A percentile compares a stretch with the other conserved stretches of the same genome.
Conservation (phyloP, 2,113 vertebrate species). For the Pelmatolapia mariae region DNA sequence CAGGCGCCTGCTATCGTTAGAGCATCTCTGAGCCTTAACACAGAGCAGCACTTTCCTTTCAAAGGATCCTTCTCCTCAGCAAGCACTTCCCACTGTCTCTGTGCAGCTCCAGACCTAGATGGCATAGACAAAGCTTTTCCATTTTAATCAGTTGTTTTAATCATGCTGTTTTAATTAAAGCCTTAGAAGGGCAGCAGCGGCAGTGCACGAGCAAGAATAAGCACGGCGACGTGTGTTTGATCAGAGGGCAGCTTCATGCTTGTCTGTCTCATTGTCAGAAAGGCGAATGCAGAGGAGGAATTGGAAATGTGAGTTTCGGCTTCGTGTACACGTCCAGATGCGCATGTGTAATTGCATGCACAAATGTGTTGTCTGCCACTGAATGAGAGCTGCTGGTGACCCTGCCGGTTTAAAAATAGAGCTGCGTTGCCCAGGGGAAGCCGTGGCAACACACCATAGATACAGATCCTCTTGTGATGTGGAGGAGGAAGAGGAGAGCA, state of each 20-base stretch:
- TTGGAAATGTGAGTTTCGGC: background rate
- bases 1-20: background rate
- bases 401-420: conserved; percentile 67
- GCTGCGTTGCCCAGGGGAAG: conserved; percentile 53
- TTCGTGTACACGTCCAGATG: background rate
- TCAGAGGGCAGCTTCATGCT: background rate
- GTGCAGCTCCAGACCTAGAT: background rate
- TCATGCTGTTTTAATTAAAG: conserved; percentile 27
- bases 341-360: background rate
- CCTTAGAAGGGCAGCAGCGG: background rate
- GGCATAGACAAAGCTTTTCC: conserved; percentile 9
- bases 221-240: background rate
- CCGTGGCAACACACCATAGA: conserved; percentile 61
- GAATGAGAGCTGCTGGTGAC: conserved; percentile 38
- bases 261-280: background rate
- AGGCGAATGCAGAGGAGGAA: background rate
- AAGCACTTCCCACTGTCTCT: background rate
- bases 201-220: background rate
- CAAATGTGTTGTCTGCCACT: conserved; percentile 20
- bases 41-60: conserved; percentile 21
- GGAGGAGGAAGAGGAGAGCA: conserved; percentile 21
- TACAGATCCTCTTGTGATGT: conserved; percentile 44
- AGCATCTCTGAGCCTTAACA: conserved; percentile 45
- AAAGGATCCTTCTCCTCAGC: background rate
- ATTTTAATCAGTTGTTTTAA: conserved; percentile 35